Percentiles rank a stretch among this genome's conserved stretches.
These are phyloP conservation scores for Orthosia gothica DNA, from an alignment of 2,888 invertebrate species.

Conservation along the genomic window DNA sequence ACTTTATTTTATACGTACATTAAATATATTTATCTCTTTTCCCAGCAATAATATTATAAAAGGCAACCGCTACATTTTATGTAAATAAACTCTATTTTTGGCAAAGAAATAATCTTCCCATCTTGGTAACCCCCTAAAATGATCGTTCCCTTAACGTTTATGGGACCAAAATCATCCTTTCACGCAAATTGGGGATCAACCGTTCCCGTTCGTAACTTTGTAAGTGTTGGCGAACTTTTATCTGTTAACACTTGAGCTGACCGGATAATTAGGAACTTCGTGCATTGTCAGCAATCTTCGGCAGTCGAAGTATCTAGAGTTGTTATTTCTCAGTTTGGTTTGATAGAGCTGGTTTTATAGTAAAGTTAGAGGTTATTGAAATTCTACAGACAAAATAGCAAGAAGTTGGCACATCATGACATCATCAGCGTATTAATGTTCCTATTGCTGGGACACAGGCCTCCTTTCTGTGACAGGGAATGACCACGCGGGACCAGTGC, in stretches of 20 bases:
- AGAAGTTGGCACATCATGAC: too few species aligned
- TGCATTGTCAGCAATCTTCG: slow-evolving; percentile 30
- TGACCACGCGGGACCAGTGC: too few species aligned
- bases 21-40: too few species aligned
- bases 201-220: slow-evolving; percentile 21
- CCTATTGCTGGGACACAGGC: too few species aligned
- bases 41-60: too few species aligned
- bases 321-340: slow-evolving; percentile 16
- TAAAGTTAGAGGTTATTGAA: background rate
- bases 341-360: background rate
- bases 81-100: background rate
- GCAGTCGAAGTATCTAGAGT: background rate
- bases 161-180: slow-evolving; percentile 7
- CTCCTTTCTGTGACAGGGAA: too few species aligned
- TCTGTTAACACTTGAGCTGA: slow-evolving; percentile 40
- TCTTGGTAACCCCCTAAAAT: background rate
- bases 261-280: slow-evolving; percentile 52
- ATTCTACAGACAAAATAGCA: too few species aligned
- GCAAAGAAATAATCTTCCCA: background rate
- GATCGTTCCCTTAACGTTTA: slow-evolving; percentile 6
- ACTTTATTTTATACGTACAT: too few species aligned
- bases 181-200: slow-evolving; percentile 38
- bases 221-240: slow-evolving; percentile 40
- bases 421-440: too few species aligned
- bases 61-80: too few species aligned